Conservation (phyloP, 2,888 invertebrate genomes). For the Drosophila austrosaltans region DNA sequence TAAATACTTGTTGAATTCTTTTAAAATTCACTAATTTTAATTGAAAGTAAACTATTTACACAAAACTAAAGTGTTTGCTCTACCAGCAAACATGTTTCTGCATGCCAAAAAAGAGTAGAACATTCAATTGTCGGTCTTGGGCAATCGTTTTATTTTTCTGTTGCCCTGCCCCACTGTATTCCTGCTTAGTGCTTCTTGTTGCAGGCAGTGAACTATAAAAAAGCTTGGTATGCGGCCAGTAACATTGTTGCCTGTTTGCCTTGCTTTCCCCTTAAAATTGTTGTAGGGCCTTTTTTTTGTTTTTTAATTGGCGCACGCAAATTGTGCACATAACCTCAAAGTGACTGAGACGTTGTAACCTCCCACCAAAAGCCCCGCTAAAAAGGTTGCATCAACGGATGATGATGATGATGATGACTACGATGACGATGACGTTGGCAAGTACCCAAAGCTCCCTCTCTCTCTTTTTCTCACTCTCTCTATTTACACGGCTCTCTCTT, state of each 20-base stretch:
- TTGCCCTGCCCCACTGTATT: not conserved
- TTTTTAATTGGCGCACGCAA: slow-evolving; percentile 74
- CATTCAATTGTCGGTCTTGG: not conserved
- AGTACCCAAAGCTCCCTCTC: slow-evolving; percentile 11
- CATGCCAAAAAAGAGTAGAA: not conserved
- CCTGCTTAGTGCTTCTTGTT: slow-evolving; percentile 32
- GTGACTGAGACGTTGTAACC: slow-evolving; percentile 37
- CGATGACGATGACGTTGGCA: slow-evolving; percentile 39
- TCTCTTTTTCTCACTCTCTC: not conserved
- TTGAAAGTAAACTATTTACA: no score
- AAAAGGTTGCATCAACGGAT: slow-evolving; percentile 18
- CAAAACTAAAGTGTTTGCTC: no score
- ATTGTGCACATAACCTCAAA: slow-evolving; percentile 73
- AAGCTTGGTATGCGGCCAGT: slow-evolving; percentile 39
- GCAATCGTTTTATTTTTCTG: not conserved
- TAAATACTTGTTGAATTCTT: no score
- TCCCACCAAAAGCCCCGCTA: slow-evolving; percentile 25
- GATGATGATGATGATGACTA: slow-evolving; percentile 37
- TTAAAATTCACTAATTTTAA: no score
- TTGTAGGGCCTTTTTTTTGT: not conserved
- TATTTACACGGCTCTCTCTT: not conserved
- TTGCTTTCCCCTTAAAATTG: not conserved
- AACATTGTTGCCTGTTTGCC: slow-evolving; percentile 47
- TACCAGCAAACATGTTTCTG: no score
- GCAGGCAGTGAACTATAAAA: slow-evolving; percentile 58